phyloP scores from a whole-genome alignment of 2,113 vertebrate species.

The Lates calcarifer region DNA sequence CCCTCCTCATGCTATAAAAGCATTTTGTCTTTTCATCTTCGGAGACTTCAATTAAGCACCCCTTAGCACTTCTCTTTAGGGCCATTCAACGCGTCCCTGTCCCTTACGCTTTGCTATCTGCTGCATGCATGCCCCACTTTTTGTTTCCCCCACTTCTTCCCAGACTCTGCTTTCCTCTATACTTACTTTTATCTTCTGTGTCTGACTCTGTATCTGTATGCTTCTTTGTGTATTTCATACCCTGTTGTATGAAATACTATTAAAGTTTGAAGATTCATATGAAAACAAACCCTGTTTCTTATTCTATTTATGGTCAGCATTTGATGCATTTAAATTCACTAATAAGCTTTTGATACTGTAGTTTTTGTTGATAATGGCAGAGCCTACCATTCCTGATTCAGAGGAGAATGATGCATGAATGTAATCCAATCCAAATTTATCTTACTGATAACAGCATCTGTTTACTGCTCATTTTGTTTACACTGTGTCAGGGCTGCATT shows the following conservation, averaged over 20 bases:
- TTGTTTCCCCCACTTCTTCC: not conserved
- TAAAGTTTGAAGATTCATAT: not conserved
- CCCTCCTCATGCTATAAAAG: not conserved
- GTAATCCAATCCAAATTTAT: not conserved
- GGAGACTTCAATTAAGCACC: slow-evolving; percentile 15
- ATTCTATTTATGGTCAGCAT: not conserved
- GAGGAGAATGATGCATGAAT: not conserved
- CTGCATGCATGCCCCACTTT: slow-evolving; percentile 16
- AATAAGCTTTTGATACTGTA: not conserved
- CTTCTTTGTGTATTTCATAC: not conserved
- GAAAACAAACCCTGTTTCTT: not conserved
- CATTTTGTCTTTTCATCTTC: slow-evolving; percentile 10
- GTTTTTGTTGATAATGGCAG: not conserved
- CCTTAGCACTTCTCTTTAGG: slow-evolving; percentile 40
- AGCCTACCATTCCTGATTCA: not conserved
- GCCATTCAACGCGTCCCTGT: slow-evolving; percentile 22
- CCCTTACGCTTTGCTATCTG: slow-evolving; percentile 43
- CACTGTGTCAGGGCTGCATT: not conserved
- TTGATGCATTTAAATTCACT: not conserved
- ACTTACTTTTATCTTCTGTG: not conserved
- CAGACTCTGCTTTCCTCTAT: not conserved
- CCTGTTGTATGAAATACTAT: not conserved
- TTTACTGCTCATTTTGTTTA: not conserved
- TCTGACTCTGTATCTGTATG: not conserved
- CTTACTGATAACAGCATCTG: not conserved